Evolutionary conservation across 2,113 vertebrate genomes (phyloP).

Genomic region (Alces alces): DNA sequence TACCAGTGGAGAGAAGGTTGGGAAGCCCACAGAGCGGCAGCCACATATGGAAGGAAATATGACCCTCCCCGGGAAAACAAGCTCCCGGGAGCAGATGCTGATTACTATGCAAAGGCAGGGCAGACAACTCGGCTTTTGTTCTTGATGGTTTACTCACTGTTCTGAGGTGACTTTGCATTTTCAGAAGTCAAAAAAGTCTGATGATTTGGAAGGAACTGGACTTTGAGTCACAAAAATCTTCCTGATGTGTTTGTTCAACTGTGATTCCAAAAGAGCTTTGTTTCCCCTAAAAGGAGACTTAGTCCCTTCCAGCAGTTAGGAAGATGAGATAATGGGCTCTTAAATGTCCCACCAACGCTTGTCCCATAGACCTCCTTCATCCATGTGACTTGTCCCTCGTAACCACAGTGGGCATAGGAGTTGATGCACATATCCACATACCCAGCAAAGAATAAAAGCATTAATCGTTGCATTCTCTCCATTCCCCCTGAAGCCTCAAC

Average conservation of each 20-base stretch:
- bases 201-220: neutral
- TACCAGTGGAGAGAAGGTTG: rapidly evolving
- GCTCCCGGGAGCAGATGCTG: neutral
- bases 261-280: neutral
- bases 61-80: neutral
- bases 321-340: neutral
- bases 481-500: neutral
- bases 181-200: neutral
- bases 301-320: neutral
- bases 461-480: neutral
- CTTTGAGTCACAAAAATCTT: neutral
- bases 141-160: neutral
- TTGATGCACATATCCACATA: neutral
- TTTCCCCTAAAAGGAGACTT: neutral
- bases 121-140: constrained; percentile 35
- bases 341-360: neutral
- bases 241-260: neutral
- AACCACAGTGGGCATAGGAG: neutral
- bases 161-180: neutral
- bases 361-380: neutral
- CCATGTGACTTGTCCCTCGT: neutral
- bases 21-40: neutral
- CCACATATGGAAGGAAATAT: neutral
- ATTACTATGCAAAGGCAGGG: neutral
- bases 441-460: neutral